These are phyloP conservation scores for Parochlus steinenii DNA, from an alignment of 2,888 invertebrate species.

Conservation along the genomic window DNA sequence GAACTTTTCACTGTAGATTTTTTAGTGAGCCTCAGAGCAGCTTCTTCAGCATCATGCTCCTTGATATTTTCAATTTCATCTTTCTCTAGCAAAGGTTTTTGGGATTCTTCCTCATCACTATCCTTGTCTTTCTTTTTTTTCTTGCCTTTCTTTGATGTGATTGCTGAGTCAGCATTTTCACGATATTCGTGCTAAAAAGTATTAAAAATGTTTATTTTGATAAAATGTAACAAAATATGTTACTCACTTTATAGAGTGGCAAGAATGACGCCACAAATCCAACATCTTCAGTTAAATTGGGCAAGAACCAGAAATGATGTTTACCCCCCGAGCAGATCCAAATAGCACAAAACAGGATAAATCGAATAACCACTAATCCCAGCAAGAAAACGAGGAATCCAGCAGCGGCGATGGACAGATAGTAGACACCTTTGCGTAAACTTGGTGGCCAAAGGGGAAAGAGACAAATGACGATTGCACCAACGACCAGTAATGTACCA, in stretches of 20 bases:
- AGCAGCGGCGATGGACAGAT: slow-evolving; percentile 86
- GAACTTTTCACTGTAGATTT: slow-evolving; percentile 15
- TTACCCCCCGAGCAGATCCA: slow-evolving; percentile 78
- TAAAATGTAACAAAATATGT: slow-evolving; percentile 3
- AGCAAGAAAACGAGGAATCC: slow-evolving; percentile 90
- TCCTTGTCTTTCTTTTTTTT: slow-evolving; percentile 67
- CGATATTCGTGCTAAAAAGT: slow-evolving; percentile 61
- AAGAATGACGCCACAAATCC: slow-evolving; percentile 98
- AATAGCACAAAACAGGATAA: slow-evolving; percentile 79
- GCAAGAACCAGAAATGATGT: slow-evolving; percentile 93
- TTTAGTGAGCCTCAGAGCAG: slow-evolving; percentile 1
- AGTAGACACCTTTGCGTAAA: slow-evolving; percentile 87
- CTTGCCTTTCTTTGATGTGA: slow-evolving; percentile 44
- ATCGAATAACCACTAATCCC: slow-evolving; percentile 70
- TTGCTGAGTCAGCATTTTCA: slow-evolving; percentile 39
- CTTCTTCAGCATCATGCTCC: slow-evolving; percentile 24
- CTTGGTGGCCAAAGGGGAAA: slow-evolving; percentile 98
- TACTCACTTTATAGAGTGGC: slow-evolving; percentile 74
- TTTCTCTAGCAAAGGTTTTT: slow-evolving; percentile 24
- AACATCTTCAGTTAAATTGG: slow-evolving; percentile 98
- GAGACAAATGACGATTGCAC: slow-evolving; percentile 87
- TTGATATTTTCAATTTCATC: slow-evolving; percentile 27
- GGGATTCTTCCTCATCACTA: slow-evolving; percentile 56
- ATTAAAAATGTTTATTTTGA: slow-evolving; percentile 2
- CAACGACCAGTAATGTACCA: slow-evolving; percentile 76